Evolutionary conservation across 1,140 invertebrate genomes (phyloP), one percentile per base, ranked within the genome.

Genomic region (Leptinotarsa defecta): DNA sequence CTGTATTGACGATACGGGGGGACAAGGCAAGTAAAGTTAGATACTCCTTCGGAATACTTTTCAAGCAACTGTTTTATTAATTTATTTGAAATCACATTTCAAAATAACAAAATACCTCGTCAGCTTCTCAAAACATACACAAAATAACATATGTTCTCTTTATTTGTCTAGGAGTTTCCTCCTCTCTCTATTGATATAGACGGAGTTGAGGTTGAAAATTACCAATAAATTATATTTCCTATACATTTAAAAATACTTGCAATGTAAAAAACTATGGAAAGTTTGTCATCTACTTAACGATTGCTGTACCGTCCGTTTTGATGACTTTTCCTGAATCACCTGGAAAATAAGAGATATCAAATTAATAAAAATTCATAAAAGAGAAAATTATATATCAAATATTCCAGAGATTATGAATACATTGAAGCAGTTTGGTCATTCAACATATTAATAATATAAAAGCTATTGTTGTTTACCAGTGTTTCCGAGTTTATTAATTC

Each of bases 281-380:
- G 15, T 57, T 17, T 57, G 15, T 19, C 52, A 57, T 17, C 52
- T 57, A 15, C 15, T 57, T 57, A 43, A 43, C n/a, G 17, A 57
- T 19, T 57, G 52, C 52, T 65, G 64, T 65, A 19, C 64, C 64
- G 4, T 65, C 64, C 15, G 81, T 83, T 75, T 83, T 83, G 4
- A 83, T 78, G 76, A 83, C 80, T 74, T 83, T 83, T 13, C 82
- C 82, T 61, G 74, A 80, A 73, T 83, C 82, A 79, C 78, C 81
- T 78, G 65, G 62, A 71, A 74, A 73, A 76, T 68, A 64, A 76
- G 48, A 68, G 22, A 57, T 4, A 48, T 34, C 34, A 19, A 20
- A 63, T 34, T 17, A 24, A 22, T 3, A 67, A 67, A 74, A 22
- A 48, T 13, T 52, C 5, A n/a, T 57, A 17, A 15, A n/a, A 15